These are phyloP conservation scores for Vulpes ferrilata DNA, from an alignment of 2,113 vertebrate genomes.

Conservation along the genomic window DNA sequence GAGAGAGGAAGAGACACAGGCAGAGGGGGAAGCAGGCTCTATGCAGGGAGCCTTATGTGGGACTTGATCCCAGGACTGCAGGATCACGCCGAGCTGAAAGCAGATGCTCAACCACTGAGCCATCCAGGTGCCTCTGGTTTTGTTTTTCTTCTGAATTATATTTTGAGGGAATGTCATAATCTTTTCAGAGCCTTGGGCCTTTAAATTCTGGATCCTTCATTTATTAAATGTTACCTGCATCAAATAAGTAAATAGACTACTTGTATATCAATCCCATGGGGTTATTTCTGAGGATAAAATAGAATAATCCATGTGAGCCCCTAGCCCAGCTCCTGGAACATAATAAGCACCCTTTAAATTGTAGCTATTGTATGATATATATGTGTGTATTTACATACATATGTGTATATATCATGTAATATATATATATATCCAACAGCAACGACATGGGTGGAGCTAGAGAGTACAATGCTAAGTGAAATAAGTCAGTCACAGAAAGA, in stretches of 20 bases:
- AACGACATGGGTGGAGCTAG: background rate
- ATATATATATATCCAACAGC: too few relatives aligned
- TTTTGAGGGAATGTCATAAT: background rate
- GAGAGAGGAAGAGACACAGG: too few relatives aligned
- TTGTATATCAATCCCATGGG: background rate
- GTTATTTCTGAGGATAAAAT: slow-evolving; percentile 31
- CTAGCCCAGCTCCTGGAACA: background rate
- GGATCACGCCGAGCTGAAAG: too few relatives aligned
- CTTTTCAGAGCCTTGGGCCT: slow-evolving; percentile 1
- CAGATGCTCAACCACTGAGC: too few relatives aligned
- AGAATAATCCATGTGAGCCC: background rate
- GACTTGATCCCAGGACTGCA: too few relatives aligned
- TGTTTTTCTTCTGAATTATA: slow-evolving; percentile 24
- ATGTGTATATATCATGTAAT: too few relatives aligned
- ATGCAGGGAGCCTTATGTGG: too few relatives aligned
- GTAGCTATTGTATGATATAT: background rate
- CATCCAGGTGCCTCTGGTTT: background rate
- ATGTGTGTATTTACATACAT: background rate
- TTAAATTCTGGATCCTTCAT: background rate
- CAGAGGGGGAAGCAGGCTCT: too few relatives aligned
- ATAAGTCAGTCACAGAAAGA: background rate
- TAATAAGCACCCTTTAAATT: background rate
- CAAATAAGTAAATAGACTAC: slow-evolving; percentile 11
- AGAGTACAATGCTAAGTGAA: background rate
- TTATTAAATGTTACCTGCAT: slow-evolving; percentile 33